Base-by-base conservation (phyloP, 2,888 invertebrate genomes). In the Colostygia pectinataria region DNA sequence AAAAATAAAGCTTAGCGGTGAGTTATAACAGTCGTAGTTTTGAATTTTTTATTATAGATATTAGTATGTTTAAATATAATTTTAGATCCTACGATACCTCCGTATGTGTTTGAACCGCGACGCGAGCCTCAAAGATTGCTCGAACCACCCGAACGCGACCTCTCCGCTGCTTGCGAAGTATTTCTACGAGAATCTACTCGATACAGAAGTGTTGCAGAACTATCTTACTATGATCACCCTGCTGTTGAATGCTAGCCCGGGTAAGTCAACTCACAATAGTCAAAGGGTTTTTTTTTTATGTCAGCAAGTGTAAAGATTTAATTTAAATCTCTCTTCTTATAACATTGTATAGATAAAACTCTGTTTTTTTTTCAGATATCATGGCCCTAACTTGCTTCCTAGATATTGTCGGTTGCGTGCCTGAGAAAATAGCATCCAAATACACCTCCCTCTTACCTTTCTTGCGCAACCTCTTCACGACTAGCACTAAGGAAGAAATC, bases 401-500 rank as follows among this genome's bases (percentile, higher is more conserved):
- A 59, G 97, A 98, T 82, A 90, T 97, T 13, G 91, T 97, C n/a
- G 97, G 97, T 28, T 95, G 95, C 51, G 92, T 95, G 6, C 95
- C 97, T 0, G 92, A 93, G 13, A 83, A 92, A 45, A 91, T 97
- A 66, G 92, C 94, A 0, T 70, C 91, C 23, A 91, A 93, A 55
- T 93, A 95, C 71, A 82, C 92, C 1, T 91, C 88, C 23, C 91
- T 95, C 10, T 69, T 94, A 8, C 90, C 92, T 3, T 95, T 95
- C 92, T 74, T 96, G 1, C 85, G 91, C 64, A 92, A 91, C 49
- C 80, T 94, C 1, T 87, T 95, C 40, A 92, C 92, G 9, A 94
- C 93, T 34, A 88, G 83, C 56, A 93, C 94, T 4, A 95, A 95
- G 61, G 95, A 96, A 76, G 95, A 94, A 12, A 92, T 96, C 53